Evolutionary conservation across 1,140 invertebrate species (phyloP).

Genomic region (Drosophila pruinosa): DNA sequence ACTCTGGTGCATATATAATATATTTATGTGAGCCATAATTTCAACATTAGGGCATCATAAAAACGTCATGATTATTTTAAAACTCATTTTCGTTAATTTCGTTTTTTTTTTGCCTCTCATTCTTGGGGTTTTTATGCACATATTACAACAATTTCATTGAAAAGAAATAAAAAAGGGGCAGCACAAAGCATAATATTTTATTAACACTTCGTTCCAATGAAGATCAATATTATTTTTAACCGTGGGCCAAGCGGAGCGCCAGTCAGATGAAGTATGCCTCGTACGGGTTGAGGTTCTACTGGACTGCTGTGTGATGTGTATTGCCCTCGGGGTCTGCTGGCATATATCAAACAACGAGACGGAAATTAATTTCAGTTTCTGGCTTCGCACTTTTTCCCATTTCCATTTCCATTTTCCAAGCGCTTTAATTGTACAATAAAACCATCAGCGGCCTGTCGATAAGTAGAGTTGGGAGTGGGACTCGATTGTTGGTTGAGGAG

Average conservation of each 20-base stretch:
- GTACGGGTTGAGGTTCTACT: constrained; percentile 29
- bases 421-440: constrained; percentile 75
- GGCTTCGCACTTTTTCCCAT: constrained; percentile 19
- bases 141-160: constrained; percentile 63
- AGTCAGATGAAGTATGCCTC: constrained; percentile 34
- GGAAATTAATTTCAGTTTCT: constrained; percentile 69
- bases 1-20: neutral
- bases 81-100: constrained; percentile 49
- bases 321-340: constrained; percentile 31
- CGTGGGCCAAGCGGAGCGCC: constrained; percentile 52
- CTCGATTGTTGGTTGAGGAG: neutral
- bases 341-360: constrained; percentile 60
- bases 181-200: constrained; percentile 69
- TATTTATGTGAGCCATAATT: constrained; percentile 66
- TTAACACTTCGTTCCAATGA: constrained; percentile 78
- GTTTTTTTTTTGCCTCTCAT: constrained; percentile 1
- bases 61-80: constrained; percentile 74
- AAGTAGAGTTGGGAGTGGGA: neutral
- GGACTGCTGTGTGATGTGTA: neutral
- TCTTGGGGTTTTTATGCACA: constrained; percentile 47
- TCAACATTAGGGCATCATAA: constrained; percentile 73
- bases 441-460: constrained; percentile 58
- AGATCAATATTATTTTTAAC: constrained; percentile 81
- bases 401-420: constrained; percentile 14
- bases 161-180: constrained; percentile 38